Conservation (phyloP, 2,797 vertebrate species). For the Characodon lateralis region DNA sequence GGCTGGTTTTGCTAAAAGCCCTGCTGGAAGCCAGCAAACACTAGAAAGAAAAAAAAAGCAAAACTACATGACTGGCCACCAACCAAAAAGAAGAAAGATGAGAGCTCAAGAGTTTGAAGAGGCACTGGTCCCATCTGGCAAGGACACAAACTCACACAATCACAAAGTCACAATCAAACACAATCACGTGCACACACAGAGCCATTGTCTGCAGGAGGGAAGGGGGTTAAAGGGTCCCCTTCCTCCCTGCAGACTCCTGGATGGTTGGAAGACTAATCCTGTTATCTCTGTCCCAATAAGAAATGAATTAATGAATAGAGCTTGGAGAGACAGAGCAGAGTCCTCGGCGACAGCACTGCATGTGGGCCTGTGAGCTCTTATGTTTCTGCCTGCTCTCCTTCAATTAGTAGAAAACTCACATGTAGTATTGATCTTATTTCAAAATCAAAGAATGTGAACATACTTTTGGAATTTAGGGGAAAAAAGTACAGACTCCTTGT, state of each 20-base stretch:
- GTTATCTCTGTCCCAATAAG: conserved; percentile 79
- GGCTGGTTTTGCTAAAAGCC: conserved; percentile 23
- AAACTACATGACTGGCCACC: conserved; percentile 50
- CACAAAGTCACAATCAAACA: conserved; percentile 44
- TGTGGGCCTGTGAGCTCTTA: conserved; percentile 37
- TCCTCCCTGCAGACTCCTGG: conserved; percentile 66
- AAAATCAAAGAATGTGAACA: background rate
- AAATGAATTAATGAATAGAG: conserved; percentile 76
- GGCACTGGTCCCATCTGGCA: conserved; percentile 64
- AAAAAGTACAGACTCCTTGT: background rate
- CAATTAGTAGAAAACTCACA: conserved; percentile 22
- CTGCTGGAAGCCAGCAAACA: conserved; percentile 37
- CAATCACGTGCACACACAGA: conserved; percentile 37
- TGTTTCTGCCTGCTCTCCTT: conserved; percentile 16
- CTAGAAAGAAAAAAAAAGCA: conserved; percentile 1
- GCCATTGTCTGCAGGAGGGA: conserved; percentile 63
- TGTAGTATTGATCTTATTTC: background rate
- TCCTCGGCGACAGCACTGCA: conserved; percentile 37
- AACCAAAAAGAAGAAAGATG: conserved; percentile 47
- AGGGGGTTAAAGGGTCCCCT: conserved; percentile 54
- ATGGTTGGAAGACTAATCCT: conserved; percentile 75
- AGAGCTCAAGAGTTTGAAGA: conserved; percentile 49
- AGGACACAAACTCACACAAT: conserved; percentile 54
- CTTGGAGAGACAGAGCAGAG: conserved; percentile 39
- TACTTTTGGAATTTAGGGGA: background rate